Conservation (phyloP, 2,797 vertebrate genomes). For the Rhinatrema bivittatum region DNA sequence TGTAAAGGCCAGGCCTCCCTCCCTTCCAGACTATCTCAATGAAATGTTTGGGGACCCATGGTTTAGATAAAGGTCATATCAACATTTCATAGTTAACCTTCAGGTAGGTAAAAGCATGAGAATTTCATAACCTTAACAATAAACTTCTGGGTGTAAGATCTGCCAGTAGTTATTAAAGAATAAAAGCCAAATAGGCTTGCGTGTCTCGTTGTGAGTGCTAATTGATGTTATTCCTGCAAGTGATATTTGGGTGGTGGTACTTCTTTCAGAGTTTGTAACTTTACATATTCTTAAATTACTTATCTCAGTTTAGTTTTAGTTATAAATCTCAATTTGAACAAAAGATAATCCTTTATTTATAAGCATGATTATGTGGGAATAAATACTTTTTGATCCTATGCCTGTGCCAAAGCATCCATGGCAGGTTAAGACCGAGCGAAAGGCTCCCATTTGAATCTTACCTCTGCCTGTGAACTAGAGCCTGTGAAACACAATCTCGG, state of each 20-base stretch:
- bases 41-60: too few relatives aligned
- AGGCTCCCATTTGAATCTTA: constrained; percentile 46
- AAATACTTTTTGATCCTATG: constrained; percentile 39
- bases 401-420: constrained; percentile 23
- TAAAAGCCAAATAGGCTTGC: too few relatives aligned
- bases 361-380: constrained; percentile 40
- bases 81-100: too few relatives aligned
- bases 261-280: constrained; percentile 15
- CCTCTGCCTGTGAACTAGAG: constrained; percentile 49
- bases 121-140: too few relatives aligned
- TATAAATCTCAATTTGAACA: constrained; percentile 38
- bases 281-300: constrained; percentile 32
- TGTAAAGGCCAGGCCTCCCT: too few relatives aligned
- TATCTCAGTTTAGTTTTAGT: constrained; percentile 34
- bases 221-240: too few relatives aligned
- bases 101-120: too few relatives aligned
- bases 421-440: constrained; percentile 40
- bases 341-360: constrained; percentile 44
- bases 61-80: too few relatives aligned
- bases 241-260: constrained; percentile 10
- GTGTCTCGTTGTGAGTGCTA: too few relatives aligned
- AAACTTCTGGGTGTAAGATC: too few relatives aligned
- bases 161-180: too few relatives aligned
- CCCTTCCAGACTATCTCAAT: too few relatives aligned
- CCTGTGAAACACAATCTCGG: constrained; percentile 53